Percentiles rank a stretch among this genome's conserved stretches.
These are phyloP conservation scores for Tachina fera DNA, from an alignment of 2,888 invertebrate genomes.

Conservation along the genomic window DNA sequence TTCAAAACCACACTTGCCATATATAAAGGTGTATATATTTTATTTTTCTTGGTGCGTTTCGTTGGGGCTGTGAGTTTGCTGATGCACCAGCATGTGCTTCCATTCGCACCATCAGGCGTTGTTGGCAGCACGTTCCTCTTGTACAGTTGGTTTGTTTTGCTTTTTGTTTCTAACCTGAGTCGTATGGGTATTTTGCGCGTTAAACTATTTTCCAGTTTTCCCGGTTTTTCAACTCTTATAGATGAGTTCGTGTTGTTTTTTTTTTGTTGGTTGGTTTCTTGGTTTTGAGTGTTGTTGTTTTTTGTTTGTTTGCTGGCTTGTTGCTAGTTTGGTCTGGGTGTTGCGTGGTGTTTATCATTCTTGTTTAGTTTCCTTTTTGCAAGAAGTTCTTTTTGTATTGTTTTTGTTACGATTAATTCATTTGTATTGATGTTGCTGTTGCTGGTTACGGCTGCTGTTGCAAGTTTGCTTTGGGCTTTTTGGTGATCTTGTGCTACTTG, in stretches of 20 bases:
- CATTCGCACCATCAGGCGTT: slow-evolving; percentile 68
- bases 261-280: slow-evolving; percentile 15
- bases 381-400: slow-evolving; percentile 7
- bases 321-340: slow-evolving; percentile 45
- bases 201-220: slow-evolving; percentile 70
- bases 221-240: slow-evolving; percentile 69
- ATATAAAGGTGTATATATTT: neutral
- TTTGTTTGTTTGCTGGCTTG: slow-evolving; percentile 31
- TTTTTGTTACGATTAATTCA: slow-evolving; percentile 1
- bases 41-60: neutral
- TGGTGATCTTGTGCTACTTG: slow-evolving; percentile 71
- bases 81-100: slow-evolving; percentile 59
- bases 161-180: slow-evolving; percentile 30
- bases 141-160: slow-evolving; percentile 50
- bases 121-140: slow-evolving; percentile 70
- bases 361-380: slow-evolving; percentile 37
- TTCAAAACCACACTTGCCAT: slow-evolving; percentile 67
- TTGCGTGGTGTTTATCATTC: slow-evolving; percentile 62
- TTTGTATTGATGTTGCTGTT: slow-evolving; percentile 33
- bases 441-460: slow-evolving; percentile 51
- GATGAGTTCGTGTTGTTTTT: slow-evolving; percentile 39
- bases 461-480: slow-evolving; percentile 67
- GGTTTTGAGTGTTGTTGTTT: slow-evolving; percentile 10
- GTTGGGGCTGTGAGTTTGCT: neutral
- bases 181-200: slow-evolving; percentile 48